Conservation (phyloP, 2,113 vertebrate genomes). For the Periophthalmus modestus region DNA sequence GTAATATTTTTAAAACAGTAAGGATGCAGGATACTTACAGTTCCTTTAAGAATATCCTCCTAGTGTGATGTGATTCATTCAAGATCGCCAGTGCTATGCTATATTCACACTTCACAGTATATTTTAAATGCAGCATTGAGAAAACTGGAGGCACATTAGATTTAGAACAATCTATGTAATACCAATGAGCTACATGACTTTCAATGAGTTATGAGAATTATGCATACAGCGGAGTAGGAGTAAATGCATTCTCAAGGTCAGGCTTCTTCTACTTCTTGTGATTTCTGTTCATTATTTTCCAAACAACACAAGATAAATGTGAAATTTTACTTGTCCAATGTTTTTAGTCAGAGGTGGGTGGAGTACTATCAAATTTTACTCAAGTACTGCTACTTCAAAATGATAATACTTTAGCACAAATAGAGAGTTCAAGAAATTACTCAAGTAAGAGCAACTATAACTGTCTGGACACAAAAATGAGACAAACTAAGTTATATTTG, state of each 20-base stretch:
- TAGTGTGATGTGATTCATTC: too few species aligned
- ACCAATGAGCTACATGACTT: neutral
- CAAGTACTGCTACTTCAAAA: too few species aligned
- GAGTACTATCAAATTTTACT: too few species aligned
- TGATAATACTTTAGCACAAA: too few species aligned
- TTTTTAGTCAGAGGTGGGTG: neutral
- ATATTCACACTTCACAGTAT: neutral
- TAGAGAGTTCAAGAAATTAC: too few species aligned
- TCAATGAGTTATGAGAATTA: neutral
- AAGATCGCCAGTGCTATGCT: too few species aligned
- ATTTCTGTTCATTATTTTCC: neutral
- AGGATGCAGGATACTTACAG: too few species aligned
- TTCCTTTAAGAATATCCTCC: too few species aligned
- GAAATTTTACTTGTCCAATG: neutral
- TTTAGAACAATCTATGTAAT: neutral
- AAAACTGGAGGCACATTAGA: neutral
- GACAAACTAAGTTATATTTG: too few species aligned
- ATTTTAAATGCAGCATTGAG: neutral
- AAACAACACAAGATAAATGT: neutral
- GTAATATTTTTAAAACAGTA: too few species aligned
- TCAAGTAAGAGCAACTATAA: too few species aligned
- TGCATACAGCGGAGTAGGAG: neutral
- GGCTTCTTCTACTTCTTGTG: neutral
- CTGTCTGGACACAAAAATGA: too few species aligned
- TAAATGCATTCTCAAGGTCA: slow-evolving; percentile 2